Evolutionary conservation across 2,113 vertebrate species (phyloP).

Genomic region (Thunnus maccoyii): DNA sequence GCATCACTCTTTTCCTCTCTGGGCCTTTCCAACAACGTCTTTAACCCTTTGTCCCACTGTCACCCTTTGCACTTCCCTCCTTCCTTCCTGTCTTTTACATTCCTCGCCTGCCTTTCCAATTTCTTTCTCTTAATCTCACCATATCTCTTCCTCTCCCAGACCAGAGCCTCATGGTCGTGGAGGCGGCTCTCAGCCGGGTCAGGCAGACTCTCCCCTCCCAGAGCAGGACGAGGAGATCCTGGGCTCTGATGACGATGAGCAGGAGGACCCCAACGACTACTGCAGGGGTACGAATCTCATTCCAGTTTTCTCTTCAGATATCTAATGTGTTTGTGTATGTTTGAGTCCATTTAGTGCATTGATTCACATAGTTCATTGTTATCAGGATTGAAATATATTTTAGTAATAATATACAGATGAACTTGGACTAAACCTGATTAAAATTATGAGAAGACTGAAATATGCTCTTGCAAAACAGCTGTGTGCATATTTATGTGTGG

Average conservation of each 20-base stretch:
- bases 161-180: slow-evolving; percentile 88
- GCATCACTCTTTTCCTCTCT: too few relatives aligned
- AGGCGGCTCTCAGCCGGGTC: slow-evolving; percentile 83
- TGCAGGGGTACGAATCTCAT: slow-evolving; percentile 88
- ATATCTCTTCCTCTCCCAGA: slow-evolving; percentile 76
- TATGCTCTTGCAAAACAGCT: neutral
- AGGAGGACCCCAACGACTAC: slow-evolving; percentile 98
- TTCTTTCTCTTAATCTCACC: neutral
- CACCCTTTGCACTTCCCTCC: neutral
- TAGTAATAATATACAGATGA: neutral
- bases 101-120: neutral
- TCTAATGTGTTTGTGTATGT: neutral
- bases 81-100: neutral
- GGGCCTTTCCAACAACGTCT: too few relatives aligned
- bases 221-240: slow-evolving; percentile 97
- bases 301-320: neutral
- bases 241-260: slow-evolving; percentile 97
- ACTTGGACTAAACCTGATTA: neutral
- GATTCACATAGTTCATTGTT: neutral
- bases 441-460: too few relatives aligned
- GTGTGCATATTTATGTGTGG: neutral
- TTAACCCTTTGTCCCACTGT: neutral
- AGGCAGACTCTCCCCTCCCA: slow-evolving; percentile 89
- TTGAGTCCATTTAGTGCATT: too few relatives aligned
- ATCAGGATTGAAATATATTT: neutral